Percentiles rank a stretch among this genome's conserved stretches.
phyloP scores from a whole-genome alignment of 2,113 vertebrate genomes.

The Phaethornis superciliosus region DNA sequence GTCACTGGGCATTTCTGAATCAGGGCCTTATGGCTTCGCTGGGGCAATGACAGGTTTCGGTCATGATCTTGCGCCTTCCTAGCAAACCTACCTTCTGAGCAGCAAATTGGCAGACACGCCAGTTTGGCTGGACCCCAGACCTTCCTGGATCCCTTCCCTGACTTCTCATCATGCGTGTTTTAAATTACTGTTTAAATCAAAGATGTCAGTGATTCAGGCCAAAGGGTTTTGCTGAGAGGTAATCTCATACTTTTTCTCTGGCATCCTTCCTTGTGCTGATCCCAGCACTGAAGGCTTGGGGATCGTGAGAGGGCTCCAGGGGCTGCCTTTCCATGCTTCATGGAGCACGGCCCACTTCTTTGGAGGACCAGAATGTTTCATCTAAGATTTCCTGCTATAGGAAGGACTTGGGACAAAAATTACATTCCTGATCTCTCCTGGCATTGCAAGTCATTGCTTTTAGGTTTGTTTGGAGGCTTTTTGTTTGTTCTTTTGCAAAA shows the following conservation, averaged over 20 bases:
- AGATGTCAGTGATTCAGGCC: constrained; percentile 68
- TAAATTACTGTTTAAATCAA: constrained; percentile 71
- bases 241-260: constrained; percentile 61
- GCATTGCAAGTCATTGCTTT: background rate
- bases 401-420: background rate
- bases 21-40: background rate
- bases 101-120: constrained; percentile 44
- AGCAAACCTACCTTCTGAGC: constrained; percentile 37
- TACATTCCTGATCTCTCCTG: background rate
- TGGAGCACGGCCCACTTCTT: background rate
- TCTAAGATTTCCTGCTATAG: background rate
- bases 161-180: constrained; percentile 68
- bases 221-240: constrained; percentile 66
- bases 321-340: background rate
- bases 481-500: background rate
- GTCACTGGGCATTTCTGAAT: background rate
- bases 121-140: constrained; percentile 60
- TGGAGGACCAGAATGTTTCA: background rate
- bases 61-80: constrained; percentile 24
- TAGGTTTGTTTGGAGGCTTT: background rate
- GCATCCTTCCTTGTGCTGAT: constrained; percentile 42
- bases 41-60: constrained; percentile 21
- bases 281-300: constrained; percentile 14
- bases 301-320: constrained; percentile 1
- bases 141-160: constrained; percentile 64